phyloP scores from a whole-genome alignment of 1,140 invertebrate species.

The Neuroterus valhalla region DNA sequence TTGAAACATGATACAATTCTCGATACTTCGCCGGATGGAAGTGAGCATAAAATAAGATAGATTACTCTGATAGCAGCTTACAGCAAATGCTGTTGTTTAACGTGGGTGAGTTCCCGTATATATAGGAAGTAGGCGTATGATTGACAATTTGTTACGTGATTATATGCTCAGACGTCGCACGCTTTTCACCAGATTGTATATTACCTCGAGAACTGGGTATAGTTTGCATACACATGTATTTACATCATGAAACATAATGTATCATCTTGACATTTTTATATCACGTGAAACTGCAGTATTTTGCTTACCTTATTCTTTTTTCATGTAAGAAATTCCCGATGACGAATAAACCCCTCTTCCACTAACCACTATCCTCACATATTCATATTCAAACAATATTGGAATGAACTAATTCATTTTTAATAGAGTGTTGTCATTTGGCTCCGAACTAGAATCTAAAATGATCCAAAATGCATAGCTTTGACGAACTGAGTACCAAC shows the following conservation, averaged over 20 bases:
- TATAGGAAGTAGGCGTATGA: conserved; percentile 3
- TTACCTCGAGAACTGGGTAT: neutral
- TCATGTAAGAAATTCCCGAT: conserved; percentile 9
- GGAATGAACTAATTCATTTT: no score
- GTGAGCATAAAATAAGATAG: conserved; percentile 16
- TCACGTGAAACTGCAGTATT: neutral
- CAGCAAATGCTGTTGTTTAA: conserved; percentile 17
- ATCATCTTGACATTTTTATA: neutral
- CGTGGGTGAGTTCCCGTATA: conserved; percentile 10
- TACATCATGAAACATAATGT: no score
- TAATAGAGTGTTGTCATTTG: no score
- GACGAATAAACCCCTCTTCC: no score
- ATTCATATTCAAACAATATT: no score
- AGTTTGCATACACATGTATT: neutral
- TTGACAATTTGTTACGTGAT: conserved; percentile 17
- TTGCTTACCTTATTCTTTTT: neutral
- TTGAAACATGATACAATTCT: neutral
- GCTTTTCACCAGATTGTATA: conserved; percentile 17
- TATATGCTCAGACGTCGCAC: no score
- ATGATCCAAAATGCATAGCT: no score
- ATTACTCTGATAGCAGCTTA: conserved; percentile 12
- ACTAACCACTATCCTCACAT: no score
- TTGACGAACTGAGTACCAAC: no score
- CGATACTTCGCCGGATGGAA: conserved; percentile 26
- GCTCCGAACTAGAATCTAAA: no score